These are phyloP conservation scores for Azemiops feae DNA, from an alignment of 2,113 vertebrate species.

Conservation along the genomic window DNA sequence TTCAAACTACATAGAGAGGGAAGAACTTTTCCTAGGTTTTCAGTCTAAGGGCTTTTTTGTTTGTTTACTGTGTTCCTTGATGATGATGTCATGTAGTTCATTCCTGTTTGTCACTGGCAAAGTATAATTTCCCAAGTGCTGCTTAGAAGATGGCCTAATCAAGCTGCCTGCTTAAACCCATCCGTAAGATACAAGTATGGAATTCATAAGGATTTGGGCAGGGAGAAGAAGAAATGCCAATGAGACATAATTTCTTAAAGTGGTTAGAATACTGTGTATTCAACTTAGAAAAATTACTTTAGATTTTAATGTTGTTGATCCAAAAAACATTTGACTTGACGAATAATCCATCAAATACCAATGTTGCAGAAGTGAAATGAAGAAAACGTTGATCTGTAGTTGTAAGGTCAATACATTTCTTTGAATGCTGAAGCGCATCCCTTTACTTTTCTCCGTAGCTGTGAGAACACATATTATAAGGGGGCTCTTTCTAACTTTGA, in stretches of 20 bases:
- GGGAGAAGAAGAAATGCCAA: not conserved
- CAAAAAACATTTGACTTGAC: not conserved
- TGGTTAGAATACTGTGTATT: not conserved
- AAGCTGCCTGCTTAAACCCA: not conserved
- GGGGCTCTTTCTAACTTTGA: too few species aligned
- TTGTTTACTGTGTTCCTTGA: not conserved
- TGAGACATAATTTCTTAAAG: not conserved
- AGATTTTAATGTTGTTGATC: not conserved
- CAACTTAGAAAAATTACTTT: not conserved
- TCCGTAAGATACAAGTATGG: not conserved
- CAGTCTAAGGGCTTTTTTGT: not conserved
- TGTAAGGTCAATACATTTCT: not conserved
- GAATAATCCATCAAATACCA: not conserved
- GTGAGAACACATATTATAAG: too few species aligned
- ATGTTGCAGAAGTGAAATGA: not conserved
- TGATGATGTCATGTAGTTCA: not conserved
- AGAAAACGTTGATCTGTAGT: too few species aligned
- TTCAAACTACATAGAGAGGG: not conserved
- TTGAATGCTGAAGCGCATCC: not conserved
- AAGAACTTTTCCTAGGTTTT: not conserved
- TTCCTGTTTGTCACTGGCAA: not conserved
- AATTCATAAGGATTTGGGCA: not conserved
- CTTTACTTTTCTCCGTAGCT: not conserved
- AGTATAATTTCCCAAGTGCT: not conserved
- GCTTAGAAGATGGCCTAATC: not conserved